Conservation (phyloP, 1,140 invertebrate genomes). For the Aphelinus atriplicis region DNA sequence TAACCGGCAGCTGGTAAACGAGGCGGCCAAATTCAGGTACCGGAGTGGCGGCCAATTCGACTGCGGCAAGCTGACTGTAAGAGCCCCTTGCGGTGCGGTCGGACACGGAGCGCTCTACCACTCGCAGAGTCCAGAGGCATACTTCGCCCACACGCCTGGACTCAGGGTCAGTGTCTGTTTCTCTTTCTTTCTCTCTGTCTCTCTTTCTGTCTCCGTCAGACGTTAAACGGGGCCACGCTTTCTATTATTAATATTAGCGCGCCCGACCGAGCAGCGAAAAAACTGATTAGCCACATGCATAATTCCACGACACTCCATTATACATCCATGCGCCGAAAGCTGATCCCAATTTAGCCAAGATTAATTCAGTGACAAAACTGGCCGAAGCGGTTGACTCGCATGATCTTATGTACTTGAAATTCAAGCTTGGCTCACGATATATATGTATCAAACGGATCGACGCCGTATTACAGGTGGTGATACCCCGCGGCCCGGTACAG, state of each 20-base stretch:
- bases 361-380: no score
- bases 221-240: background rate
- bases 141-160: conserved; percentile 97
- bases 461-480: conserved; percentile 78
- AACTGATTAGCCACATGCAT: no score
- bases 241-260: background rate
- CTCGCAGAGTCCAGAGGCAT: conserved; percentile 97
- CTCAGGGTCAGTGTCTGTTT: conserved; percentile 75
- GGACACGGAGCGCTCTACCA: conserved; percentile 97
- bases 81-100: conserved; percentile 87
- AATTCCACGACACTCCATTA: no score
- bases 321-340: no score
- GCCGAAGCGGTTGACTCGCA: no score
- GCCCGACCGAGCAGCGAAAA: background rate
- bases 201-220: no score
- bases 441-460: background rate
- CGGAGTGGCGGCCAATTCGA: conserved; percentile 90
- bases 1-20: conserved; percentile 76
- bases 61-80: conserved; percentile 91
- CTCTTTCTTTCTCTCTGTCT: no score
- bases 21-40: conserved; percentile 95
- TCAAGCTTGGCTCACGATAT: background rate
- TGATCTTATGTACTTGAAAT: background rate
- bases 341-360: no score
- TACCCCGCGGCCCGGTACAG: conserved; percentile 93